Evolutionary conservation across 2,888 invertebrate genomes (phyloP), one percentile per base, ranked within the genome.

Genomic region (Icerya purchasi): DNA sequence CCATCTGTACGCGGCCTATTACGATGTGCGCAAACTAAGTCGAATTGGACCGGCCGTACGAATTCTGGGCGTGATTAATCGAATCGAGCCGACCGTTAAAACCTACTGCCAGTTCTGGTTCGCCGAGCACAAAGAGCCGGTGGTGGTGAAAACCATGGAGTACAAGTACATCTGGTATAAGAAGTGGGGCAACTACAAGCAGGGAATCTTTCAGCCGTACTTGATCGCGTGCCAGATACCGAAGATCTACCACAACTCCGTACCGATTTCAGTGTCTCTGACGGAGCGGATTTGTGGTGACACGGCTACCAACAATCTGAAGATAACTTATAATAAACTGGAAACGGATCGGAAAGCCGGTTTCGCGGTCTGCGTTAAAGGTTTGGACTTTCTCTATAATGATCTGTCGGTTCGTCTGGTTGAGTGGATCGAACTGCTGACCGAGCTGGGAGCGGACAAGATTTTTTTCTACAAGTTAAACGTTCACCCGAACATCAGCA

Each of bases 111-210:
- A 87, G 71, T 79, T 91, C 66, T 91, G 89, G 91, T 91, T 85
- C 73, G 86, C 87, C 66, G 83, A 83, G 49, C 82, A 83, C 66
- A 82, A 81, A 65, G 86, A 85, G 67, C 88, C 90, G 0, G 83
- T 83, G 24, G 78, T 87, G 23, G 81, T 86, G 19, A 83, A 85
- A 69, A 84, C 82, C 21, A 81, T 87, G 66, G 90, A 90, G 72
- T 91, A 91, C 74, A 90, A 90, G 71, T 91, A 91, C 71, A 86
- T 91, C 66, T 92, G 92, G 92, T 86, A 88, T 71, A 82, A 83
- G 67, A 89, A 89, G 72, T 92, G 91, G 92, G 91, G 91, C 61
- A 91, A 91, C 73, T 89, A 89, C 73, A 85, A 86, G 69, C 86
- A 90, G 72, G 84, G 84, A 58, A 84, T 90, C 64, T 86, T 89